Conservation (phyloP, 1,140 invertebrate genomes). For the Pararge aegeria region DNA sequence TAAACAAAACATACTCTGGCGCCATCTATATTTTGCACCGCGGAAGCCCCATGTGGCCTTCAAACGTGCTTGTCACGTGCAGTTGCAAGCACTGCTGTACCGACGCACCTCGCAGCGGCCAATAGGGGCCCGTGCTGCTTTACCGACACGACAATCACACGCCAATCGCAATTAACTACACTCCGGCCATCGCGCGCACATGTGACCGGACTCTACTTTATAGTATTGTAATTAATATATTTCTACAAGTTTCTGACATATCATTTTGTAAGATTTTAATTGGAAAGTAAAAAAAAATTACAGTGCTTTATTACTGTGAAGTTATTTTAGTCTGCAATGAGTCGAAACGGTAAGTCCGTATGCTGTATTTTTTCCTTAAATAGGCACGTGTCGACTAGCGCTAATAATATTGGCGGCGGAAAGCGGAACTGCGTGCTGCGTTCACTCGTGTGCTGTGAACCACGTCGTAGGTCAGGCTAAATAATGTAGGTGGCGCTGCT, state of each 20-base stretch:
- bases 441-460: not conserved
- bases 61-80: conserved; percentile 54
- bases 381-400: conserved; percentile 26
- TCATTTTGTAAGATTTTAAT: conserved; percentile 1
- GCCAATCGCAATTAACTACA: conserved; percentile 51
- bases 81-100: conserved; percentile 41
- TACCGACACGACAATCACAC: conserved; percentile 32
- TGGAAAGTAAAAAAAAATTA: not conserved
- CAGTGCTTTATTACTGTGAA: conserved; percentile 13
- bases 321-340: conserved; percentile 38
- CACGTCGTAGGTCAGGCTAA: not conserved
- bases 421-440: conserved; percentile 13
- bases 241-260: conserved; percentile 14
- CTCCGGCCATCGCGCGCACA: conserved; percentile 51
- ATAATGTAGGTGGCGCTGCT: conserved; percentile 38
- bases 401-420: conserved; percentile 19
- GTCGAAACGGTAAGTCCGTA: conserved; percentile 53
- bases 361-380: conserved; percentile 22
- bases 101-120: conserved; percentile 28
- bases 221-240: conserved; percentile 31
- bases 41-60: conserved; percentile 33
- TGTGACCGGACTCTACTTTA: conserved; percentile 55
- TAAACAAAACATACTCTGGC: conserved; percentile 50
- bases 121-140: conserved; percentile 43
- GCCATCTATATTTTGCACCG: conserved; percentile 43